phyloP scores from a whole-genome alignment of 2,888 invertebrate genomes.

The Automeris io region DNA sequence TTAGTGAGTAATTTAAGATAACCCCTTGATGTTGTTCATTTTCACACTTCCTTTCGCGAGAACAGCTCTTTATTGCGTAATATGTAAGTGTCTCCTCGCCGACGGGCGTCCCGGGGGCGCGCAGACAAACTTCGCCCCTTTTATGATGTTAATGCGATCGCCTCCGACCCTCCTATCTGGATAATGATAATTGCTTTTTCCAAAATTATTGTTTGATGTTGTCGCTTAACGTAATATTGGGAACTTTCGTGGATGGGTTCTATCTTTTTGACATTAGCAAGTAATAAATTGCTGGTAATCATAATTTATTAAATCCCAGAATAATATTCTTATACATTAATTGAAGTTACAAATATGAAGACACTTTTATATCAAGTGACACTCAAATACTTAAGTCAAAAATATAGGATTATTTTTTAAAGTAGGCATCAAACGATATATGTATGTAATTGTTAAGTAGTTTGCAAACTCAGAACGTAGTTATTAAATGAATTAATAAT shows the following conservation, averaged over 20 bases:
- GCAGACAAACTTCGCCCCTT: conserved; percentile 66
- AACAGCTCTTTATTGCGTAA: conserved; percentile 77
- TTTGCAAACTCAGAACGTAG: no score
- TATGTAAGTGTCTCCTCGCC: conserved; percentile 73
- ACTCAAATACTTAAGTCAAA: no score
- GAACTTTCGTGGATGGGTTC: conserved; percentile 47
- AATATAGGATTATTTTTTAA: no score
- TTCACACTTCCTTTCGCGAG: conserved; percentile 78
- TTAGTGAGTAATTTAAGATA: conserved; percentile 78
- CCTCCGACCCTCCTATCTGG: conserved; percentile 68
- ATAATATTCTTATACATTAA: not conserved
- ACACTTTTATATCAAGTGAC: no score
- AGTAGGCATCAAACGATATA: no score
- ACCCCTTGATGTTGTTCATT: conserved; percentile 77
- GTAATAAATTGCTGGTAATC: conserved; percentile 24
- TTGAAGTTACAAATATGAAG: no score
- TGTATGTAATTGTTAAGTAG: no score
- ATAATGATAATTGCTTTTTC: conserved; percentile 76
- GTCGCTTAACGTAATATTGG: conserved; percentile 58
- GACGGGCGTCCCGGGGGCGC: conserved; percentile 68
- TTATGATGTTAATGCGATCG: conserved; percentile 75
- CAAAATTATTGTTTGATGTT: conserved; percentile 75
- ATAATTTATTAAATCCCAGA: not conserved
- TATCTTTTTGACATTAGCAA: conserved; percentile 50
- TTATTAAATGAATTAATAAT: no score